Conservation (phyloP, 1,140 invertebrate genomes). For the Drosophila ananassae region DNA sequence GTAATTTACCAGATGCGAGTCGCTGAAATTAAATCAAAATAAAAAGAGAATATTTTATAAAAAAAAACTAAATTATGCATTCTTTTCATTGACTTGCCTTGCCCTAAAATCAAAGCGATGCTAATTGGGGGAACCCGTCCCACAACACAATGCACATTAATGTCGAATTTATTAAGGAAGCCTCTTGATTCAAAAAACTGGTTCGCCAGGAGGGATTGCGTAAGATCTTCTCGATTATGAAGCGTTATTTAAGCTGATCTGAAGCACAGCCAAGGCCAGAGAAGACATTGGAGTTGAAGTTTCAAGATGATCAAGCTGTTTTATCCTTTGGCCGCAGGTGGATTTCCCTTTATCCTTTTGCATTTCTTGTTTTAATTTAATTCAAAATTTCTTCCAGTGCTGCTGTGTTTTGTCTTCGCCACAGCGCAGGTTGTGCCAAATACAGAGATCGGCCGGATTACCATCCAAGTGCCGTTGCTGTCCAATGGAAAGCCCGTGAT, state of each 20-base stretch:
- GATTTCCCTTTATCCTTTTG: background rate
- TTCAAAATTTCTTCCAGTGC: conserved; percentile 42
- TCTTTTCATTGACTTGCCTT: conserved; percentile 5
- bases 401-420: conserved; percentile 51
- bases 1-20: conserved; percentile 68
- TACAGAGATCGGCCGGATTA: conserved; percentile 68
- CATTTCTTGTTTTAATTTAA: background rate
- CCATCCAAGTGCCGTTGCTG: conserved; percentile 74
- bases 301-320: conserved; percentile 56
- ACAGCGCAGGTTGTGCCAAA: conserved; percentile 74
- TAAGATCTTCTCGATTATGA: conserved; percentile 5
- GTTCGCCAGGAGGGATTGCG: conserved; percentile 38
- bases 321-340: conserved; percentile 68
- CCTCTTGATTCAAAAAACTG: conserved; percentile 34
- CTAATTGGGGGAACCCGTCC: conserved; percentile 49
- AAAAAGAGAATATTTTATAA: conserved; percentile 67
- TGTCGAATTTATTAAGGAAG: conserved; percentile 62
- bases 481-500: conserved; percentile 67
- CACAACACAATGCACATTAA: conserved; percentile 48
- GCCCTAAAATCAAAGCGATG: conserved; percentile 25
- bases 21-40: conserved; percentile 60
- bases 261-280: conserved; percentile 43
- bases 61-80: conserved; percentile 1
- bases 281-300: conserved; percentile 44
- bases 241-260: conserved; percentile 52